Evolutionary conservation across 2,888 invertebrate species (phyloP).

Genomic region (Mesorhabditis sp.): DNA sequence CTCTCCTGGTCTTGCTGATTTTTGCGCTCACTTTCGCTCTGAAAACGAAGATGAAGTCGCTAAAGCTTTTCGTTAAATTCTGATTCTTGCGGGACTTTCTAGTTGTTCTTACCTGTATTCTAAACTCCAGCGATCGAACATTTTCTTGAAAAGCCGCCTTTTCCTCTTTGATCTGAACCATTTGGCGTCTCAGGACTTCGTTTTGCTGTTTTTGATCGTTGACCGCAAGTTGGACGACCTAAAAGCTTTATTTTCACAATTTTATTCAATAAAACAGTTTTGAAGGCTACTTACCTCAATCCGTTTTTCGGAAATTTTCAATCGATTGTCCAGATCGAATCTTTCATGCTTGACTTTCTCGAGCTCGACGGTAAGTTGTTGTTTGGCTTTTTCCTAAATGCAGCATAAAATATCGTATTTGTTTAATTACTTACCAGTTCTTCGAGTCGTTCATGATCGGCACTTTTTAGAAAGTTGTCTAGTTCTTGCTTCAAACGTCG

Average conservation of each 20-base stretch:
- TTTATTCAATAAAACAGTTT: background rate
- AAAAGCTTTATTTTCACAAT: constrained; percentile 8
- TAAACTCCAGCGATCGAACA: constrained; percentile 15
- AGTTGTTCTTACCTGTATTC: constrained; percentile 14
- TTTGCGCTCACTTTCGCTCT: background rate
- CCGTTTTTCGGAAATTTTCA: constrained; percentile 38
- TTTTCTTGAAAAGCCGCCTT: constrained; percentile 20
- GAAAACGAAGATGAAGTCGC: background rate
- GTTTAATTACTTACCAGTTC: background rate
- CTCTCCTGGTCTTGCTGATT: background rate
- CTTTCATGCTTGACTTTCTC: constrained; percentile 34
- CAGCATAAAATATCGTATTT: background rate
- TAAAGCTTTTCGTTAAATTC: no score
- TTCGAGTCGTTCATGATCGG: background rate
- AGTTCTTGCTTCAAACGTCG: background rate
- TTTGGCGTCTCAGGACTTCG: constrained; percentile 37
- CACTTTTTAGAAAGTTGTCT: background rate
- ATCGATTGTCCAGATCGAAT: constrained; percentile 39
- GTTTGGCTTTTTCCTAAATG: constrained; percentile 29
- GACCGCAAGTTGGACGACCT: constrained; percentile 25
- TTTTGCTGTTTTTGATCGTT: constrained; percentile 33
- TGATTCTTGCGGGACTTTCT: background rate
- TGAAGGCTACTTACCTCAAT: constrained; percentile 22
- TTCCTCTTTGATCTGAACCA: constrained; percentile 37
- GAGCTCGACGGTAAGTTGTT: constrained; percentile 31